Base-by-base conservation (phyloP, 2,797 vertebrate species). In the Chelon labrosus region DNA sequence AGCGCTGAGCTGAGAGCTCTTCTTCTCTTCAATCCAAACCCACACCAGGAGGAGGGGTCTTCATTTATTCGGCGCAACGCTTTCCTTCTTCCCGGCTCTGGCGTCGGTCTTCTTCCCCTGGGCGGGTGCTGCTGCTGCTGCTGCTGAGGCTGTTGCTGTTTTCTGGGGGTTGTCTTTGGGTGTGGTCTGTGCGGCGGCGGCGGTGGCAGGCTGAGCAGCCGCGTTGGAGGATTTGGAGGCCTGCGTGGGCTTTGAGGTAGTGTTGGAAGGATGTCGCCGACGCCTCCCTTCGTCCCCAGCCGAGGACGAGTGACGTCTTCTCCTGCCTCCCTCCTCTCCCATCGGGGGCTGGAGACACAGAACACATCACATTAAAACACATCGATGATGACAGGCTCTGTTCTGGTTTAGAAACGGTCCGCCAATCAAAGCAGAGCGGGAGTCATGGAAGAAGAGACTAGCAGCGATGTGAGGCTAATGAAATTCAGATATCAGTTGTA, bases 261-360 rank as follows among this genome's bases (percentile, higher is more conserved):
- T 88, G 85, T 87, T 87, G 68, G 94, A 87, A 61, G 91, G 94
- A 83, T 94, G 94, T 80, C 94, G 93, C 16, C 73, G 92, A 57
- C 79, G 93, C 64, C 91, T 84, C 13, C 87, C 91, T 17, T 97
- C 96, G 20, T 97, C 96, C 74, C 88, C 93, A 19, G 92, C 78
- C 27, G 93, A 93, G 82, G 94, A 92, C 19, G 92, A 94, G 49
- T 85, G 91, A 66, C 79, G 76, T 88, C 94, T 95, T 85, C 94
- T 96, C 84, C 94, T 94, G 78, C 94, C 95, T 66, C 86, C 93
- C 64, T 97, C 96, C 73, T 98, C 97, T 89, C 94, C 94, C 58
- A 95, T 90, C 2, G 97, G 97, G 80, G 97, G 96, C 98, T 99
- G 93, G n/a, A 75, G 25, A 52, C 53, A 73, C 19, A 62, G 0